A percentile compares a stretch with the other conserved stretches of the same genome.
Conservation (phyloP, 2,113 vertebrate genomes). For the Abramis brama region DNA sequence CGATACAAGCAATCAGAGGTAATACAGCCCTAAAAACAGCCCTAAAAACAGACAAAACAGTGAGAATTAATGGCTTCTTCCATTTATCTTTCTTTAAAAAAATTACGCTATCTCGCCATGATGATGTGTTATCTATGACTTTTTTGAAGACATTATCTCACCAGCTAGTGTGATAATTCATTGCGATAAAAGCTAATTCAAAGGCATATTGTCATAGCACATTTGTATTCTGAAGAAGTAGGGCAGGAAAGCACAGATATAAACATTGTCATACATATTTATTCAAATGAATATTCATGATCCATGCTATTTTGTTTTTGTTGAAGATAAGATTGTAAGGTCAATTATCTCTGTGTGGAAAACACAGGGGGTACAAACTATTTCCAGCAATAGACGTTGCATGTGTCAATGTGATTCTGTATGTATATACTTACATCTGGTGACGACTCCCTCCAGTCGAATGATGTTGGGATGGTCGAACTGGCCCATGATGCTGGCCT, state of each 20-base stretch:
- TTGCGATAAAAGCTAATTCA: slow-evolving; percentile 12
- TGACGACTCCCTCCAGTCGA: slow-evolving; percentile 78
- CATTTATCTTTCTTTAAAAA: not conserved
- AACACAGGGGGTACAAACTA: slow-evolving; percentile 11
- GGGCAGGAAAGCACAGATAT: slow-evolving; percentile 38
- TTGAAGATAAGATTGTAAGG: slow-evolving; percentile 33
- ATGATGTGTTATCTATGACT: slow-evolving; percentile 14
- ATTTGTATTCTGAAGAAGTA: slow-evolving; percentile 42
- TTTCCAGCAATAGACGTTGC: not conserved
- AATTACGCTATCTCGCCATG: not conserved
- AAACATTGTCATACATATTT: slow-evolving; percentile 37
- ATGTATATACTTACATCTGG: slow-evolving; percentile 72
- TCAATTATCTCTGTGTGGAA: slow-evolving; percentile 5
- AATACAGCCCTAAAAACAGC: slow-evolving; percentile 10
- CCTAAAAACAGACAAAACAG: slow-evolving; percentile 21
- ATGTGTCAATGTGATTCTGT: no score
- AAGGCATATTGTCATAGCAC: not conserved
- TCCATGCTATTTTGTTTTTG: slow-evolving; percentile 29
- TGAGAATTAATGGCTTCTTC: not conserved
- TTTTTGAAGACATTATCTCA: slow-evolving; percentile 17
- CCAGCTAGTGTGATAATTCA: slow-evolving; percentile 1
- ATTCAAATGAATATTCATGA: slow-evolving; percentile 43
- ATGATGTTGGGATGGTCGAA: slow-evolving; percentile 81
- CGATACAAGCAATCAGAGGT: slow-evolving; percentile 15
- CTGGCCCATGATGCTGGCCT: slow-evolving; percentile 81